A percentile compares a stretch with the other conserved stretches of the same genome.
Conservation (phyloP, 2,888 invertebrate genomes). For the Ormyrus nitidulus region DNA sequence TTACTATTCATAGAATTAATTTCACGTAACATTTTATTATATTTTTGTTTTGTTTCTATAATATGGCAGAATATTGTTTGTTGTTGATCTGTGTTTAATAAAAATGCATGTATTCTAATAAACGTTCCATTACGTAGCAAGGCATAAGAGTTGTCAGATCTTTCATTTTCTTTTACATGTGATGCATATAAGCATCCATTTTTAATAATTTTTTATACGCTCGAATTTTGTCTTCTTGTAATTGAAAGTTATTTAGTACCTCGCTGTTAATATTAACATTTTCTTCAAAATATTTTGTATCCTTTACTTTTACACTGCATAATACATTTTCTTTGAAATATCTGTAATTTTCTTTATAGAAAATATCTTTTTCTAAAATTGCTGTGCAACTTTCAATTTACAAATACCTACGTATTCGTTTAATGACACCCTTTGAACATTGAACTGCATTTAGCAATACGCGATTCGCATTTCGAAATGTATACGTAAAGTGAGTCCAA, state of each 20-base stretch:
- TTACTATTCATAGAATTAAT: no score
- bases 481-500: no score
- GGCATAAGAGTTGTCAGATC: neutral
- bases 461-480: no score
- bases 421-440: no score
- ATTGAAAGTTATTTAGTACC: neutral
- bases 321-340: no score
- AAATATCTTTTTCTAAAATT: neutral
- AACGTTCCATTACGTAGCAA: neutral
- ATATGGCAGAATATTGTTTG: neutral
- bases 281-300: neutral
- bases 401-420: neutral
- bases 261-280: neutral
- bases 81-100: neutral
- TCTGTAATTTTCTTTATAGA: no score
- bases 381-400: neutral
- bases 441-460: no score
- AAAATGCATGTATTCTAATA: neutral
- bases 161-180: neutral
- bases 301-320: no score
- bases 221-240: neutral
- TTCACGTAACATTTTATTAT: no score
- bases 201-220: neutral
- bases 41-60: no score
- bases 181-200: neutral